phyloP scores from a whole-genome alignment of 2,797 vertebrate genomes.

The Vespertilio murinus region DNA sequence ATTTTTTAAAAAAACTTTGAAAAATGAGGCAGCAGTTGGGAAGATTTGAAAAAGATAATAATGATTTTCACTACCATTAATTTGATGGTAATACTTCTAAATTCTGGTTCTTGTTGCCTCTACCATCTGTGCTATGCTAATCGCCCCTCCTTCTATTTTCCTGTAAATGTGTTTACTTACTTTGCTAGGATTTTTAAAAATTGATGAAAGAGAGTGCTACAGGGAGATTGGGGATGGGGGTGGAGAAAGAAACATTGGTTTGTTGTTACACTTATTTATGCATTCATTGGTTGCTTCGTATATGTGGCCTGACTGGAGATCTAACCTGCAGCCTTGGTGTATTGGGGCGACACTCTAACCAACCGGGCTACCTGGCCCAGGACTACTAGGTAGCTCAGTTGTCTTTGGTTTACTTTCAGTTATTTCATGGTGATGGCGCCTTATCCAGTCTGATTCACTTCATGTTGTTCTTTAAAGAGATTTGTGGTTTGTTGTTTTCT shows the following conservation, averaged over 20 bases:
- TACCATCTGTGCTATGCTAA: not conserved
- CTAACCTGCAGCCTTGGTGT: not conserved
- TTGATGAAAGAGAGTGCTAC: not conserved
- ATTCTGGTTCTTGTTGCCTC: not conserved
- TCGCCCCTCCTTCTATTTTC: not conserved
- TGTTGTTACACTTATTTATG: not conserved
- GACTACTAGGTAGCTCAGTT: not conserved
- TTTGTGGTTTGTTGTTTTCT: not conserved
- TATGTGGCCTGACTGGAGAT: not conserved
- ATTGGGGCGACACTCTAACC: no score
- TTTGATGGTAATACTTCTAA: not conserved
- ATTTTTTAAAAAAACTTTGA: not conserved
- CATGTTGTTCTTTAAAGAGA: not conserved
- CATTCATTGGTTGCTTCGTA: not conserved
- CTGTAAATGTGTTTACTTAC: not conserved
- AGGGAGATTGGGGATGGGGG: not conserved
- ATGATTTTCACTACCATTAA: not conserved
- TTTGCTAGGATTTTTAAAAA: not conserved
- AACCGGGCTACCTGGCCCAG: no score
- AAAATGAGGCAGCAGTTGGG: not conserved
- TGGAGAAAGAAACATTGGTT: not conserved
- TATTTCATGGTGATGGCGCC: not conserved
- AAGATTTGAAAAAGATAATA: not conserved
- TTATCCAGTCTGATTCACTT: not conserved
- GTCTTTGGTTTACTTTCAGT: not conserved